Conservation (phyloP, 2,113 vertebrate genomes). For the Salminus brasiliensis region DNA sequence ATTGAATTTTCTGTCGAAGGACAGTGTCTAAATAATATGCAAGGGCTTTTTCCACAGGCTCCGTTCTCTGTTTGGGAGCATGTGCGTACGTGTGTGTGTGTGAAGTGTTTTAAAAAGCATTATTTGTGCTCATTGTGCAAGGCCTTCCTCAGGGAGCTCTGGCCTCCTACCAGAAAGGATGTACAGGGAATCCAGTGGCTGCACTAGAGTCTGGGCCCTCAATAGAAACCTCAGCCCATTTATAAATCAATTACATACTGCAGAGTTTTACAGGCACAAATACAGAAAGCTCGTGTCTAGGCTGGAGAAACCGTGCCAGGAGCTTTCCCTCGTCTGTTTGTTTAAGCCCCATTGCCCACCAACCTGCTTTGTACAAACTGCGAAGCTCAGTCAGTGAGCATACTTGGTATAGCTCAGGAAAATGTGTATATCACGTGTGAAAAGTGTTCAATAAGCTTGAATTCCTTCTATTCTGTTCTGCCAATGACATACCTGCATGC, state of each 20-base stretch:
- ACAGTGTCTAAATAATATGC: background rate
- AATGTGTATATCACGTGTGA: background rate
- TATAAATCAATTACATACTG: constrained; percentile 67
- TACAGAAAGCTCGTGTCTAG: constrained; percentile 17
- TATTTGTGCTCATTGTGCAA: constrained; percentile 52
- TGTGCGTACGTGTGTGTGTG: constrained; percentile 29
- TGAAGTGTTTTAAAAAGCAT: constrained; percentile 49
- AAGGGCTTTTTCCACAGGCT: background rate
- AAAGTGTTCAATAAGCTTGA: background rate
- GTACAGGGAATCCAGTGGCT: constrained; percentile 51
- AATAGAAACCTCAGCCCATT: constrained; percentile 59
- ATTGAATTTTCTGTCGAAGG: constrained; percentile 7
- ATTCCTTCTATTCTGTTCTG: background rate
- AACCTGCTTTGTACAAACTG: background rate
- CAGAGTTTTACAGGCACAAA: constrained; percentile 36
- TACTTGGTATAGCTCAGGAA: background rate
- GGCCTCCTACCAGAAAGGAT: constrained; percentile 59
- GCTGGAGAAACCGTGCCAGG: constrained; percentile 14
- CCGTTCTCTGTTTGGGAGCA: background rate
- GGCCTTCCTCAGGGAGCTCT: constrained; percentile 57
- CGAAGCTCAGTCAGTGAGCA: background rate
- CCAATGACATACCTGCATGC: background rate
- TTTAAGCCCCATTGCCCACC: constrained; percentile 1
- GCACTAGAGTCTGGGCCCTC: constrained; percentile 55
- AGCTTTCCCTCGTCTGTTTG: constrained; percentile 2